Conservation (phyloP, 2,797 vertebrate species). For the Hoplostethus atlanticus region DNA sequence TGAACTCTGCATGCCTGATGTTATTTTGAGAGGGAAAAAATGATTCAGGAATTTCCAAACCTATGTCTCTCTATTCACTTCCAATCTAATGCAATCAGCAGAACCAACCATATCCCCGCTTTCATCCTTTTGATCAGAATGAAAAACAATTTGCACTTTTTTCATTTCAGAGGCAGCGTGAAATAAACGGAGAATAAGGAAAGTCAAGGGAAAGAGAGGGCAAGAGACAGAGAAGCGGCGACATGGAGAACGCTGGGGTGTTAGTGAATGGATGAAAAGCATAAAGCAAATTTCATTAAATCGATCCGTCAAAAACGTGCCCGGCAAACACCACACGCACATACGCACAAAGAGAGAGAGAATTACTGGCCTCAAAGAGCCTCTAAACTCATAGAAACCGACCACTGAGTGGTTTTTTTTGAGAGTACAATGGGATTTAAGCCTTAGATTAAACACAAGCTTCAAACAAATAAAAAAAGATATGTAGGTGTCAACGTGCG, state of each 20-base stretch:
- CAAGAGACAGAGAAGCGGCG: slow-evolving; percentile 51
- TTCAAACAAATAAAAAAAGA: slow-evolving; percentile 7
- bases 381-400: slow-evolving; percentile 13
- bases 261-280: slow-evolving; percentile 56
- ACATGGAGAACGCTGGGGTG: slow-evolving; percentile 43
- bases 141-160: slow-evolving; percentile 69
- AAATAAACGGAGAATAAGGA: slow-evolving; percentile 54
- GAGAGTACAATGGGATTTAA: slow-evolving; percentile 30
- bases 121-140: slow-evolving; percentile 71
- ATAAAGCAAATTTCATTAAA: slow-evolving; percentile 63
- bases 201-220: slow-evolving; percentile 35
- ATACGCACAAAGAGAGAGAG: neutral
- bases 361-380: slow-evolving; percentile 28
- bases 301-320: slow-evolving; percentile 54
- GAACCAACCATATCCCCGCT: slow-evolving; percentile 55
- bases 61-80: slow-evolving; percentile 57
- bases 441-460: slow-evolving; percentile 20
- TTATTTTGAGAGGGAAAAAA: slow-evolving; percentile 48
- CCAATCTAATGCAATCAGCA: slow-evolving; percentile 62
- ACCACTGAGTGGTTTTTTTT: slow-evolving; percentile 13
- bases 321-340: slow-evolving; percentile 2
- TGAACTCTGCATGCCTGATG: slow-evolving; percentile 52
- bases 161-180: slow-evolving; percentile 58
- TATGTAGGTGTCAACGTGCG: neutral
- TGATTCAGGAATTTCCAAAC: slow-evolving; percentile 62